These are phyloP conservation scores for Neotoxoptera formosana DNA, from an alignment of 1,140 invertebrate species.

Conservation along the genomic window DNA sequence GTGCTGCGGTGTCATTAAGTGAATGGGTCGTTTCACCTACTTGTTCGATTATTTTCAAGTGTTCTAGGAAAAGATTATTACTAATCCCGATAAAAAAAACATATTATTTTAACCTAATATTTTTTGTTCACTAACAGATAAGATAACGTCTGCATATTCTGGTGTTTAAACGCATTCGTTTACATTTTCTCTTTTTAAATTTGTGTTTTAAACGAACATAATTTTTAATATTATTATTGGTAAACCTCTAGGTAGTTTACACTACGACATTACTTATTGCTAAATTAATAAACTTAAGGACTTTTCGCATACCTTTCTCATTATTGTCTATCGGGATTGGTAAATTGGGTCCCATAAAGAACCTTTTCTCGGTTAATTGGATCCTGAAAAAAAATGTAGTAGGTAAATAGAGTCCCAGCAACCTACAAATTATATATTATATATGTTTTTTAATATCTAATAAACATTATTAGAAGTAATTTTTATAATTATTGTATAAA, in stretches of 20 bases:
- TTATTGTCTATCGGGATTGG: background rate
- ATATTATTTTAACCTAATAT: background rate
- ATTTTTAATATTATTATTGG: background rate
- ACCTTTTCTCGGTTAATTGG: no score
- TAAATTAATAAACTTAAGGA: background rate
- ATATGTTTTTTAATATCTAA: no score
- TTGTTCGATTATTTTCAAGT: background rate
- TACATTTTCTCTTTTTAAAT: background rate
- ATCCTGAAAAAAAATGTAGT: no score
- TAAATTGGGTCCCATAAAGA: no score
- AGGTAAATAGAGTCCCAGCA: no score
- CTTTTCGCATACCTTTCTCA: background rate
- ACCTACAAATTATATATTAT: no score
- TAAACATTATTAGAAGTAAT: no score
- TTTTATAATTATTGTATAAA: no score
- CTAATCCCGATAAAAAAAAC: background rate
- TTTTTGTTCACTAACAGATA: background rate
- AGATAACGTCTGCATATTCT: background rate
- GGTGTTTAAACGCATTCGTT: background rate
- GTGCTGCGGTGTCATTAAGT: background rate
- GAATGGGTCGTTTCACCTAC: background rate
- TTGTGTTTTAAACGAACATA: background rate
- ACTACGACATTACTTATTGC: background rate
- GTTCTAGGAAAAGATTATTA: background rate
- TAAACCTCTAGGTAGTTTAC: background rate